Base-by-base conservation (phyloP, 1,140 invertebrate genomes). In the Drosophila kurseongensis region DNA sequence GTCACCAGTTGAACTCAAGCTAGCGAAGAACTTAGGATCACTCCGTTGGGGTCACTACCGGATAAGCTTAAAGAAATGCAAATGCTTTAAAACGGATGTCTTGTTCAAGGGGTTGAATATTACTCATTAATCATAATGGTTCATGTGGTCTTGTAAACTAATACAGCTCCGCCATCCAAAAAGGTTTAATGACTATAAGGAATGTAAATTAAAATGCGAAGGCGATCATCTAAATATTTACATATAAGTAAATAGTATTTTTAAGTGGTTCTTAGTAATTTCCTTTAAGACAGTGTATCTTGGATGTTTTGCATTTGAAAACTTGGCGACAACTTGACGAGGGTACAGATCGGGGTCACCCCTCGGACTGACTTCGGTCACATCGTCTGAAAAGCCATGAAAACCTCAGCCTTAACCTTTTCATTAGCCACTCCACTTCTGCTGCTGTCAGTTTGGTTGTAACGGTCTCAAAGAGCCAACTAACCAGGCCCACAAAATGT, bases 351-450 rank as follows among this genome's bases (percentile, higher is more conserved):
- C 48, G 48, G n/a, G 48, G 29, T 48, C 47, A 14, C 47, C 29
- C 14, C n/a, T 35, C 48, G 23, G 18, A 2, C 18, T 27, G 45
- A 27, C 45, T n/a, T 23, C 23, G 27, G 18, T 14, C 44, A 4
- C 44, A 7, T 58, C n/a, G 14, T 8, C 52, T 23, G 1, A 23
- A 23, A 4, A 61, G 16, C 13, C 56, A 16, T 52, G 32, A 14
- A n/a, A 36, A n/a, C 35, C 14, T 52, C 32, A 67, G 36, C 32
- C 60, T 67, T 66, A 55, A 67, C 66, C 61, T 69, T 69, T 67
- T 55, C 48, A 67, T 67, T 55, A 57, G 61, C 14, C 56, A 47
- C 32, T 61, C 32, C 62, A 3, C 45, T 12, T 8, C 65, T 44
- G 65, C 10, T 27, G 29, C n/a, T 71, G 50, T 35, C 50, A 67